Conservation (phyloP, 2,113 vertebrate genomes). For the Pica pica region DNA sequence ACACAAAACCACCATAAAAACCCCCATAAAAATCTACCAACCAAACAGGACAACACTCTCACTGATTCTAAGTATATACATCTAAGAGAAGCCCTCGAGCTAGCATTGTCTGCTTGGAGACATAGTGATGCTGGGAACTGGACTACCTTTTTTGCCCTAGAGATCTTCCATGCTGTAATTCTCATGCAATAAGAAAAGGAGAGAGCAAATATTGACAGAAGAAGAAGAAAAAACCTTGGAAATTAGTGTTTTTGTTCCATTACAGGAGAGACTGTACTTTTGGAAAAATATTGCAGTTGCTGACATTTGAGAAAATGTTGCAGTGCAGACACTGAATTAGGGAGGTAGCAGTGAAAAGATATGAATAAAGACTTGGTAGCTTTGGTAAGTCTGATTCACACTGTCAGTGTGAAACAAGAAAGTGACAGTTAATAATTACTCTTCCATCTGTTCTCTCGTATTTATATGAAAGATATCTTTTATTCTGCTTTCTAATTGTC, state of each 20-base stretch:
- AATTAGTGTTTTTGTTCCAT: not conserved
- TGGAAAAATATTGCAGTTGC: not conserved
- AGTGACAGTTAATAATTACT: conserved; percentile 38
- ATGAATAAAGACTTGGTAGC: not conserved
- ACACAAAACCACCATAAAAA: not conserved
- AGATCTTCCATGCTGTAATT: not conserved
- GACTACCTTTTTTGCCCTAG: not conserved
- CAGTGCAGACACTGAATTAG: not conserved
- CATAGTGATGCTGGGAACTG: not conserved
- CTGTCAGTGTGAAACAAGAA: not conserved
- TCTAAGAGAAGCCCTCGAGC: not conserved
- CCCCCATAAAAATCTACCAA: not conserved
- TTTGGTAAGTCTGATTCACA: not conserved
- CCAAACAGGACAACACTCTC: not conserved
- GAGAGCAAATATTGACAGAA: not conserved
- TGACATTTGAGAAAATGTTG: not conserved
- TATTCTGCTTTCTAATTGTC: not conserved
- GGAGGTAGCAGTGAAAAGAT: not conserved
- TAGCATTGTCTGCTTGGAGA: not conserved
- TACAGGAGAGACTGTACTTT: not conserved
- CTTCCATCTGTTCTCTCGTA: not conserved
- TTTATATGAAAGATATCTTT: not conserved
- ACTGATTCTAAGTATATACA: not conserved
- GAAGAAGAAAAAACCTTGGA: not conserved
- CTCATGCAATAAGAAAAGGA: not conserved